phyloP scores from a whole-genome alignment of 53 echinoderm and acorn worm genomes.

The Zoroaster sp. region DNA sequence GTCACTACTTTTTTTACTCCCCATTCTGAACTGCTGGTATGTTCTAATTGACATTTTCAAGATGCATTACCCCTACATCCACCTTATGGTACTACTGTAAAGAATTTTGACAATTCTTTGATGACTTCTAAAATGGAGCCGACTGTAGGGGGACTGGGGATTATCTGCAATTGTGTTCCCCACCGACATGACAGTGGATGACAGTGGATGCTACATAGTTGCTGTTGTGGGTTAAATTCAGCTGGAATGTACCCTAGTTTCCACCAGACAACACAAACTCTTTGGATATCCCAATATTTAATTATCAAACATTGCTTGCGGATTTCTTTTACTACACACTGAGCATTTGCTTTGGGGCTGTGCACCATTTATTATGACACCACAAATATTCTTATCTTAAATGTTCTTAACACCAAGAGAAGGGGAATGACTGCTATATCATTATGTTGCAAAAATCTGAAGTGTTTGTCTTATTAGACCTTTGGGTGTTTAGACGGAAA shows the following conservation, averaged over 20 bases:
- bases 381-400: neutral
- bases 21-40: too few species aligned
- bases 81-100: too few species aligned
- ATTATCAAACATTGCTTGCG: neutral
- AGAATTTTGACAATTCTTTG: too few species aligned
- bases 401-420: neutral
- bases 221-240: neutral
- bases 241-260: neutral
- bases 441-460: neutral
- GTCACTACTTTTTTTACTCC: too few species aligned
- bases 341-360: neutral
- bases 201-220: too few species aligned
- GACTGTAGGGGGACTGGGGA: too few species aligned
- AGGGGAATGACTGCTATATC: too few species aligned
- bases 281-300: neutral
- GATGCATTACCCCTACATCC: too few species aligned
- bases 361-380: neutral
- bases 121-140: too few species aligned
- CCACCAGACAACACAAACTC: neutral
- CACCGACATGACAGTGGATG: too few species aligned
- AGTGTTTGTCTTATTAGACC: neutral
- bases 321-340: neutral
- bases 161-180: too few species aligned
- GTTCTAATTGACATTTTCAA: too few species aligned
- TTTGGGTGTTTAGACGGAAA: neutral